A percentile compares a stretch with the other conserved stretches of the same genome.
These are phyloP conservation scores for Parnassius glacialis DNA, from an alignment of 2,888 invertebrate genomes.

Conservation along the genomic window DNA sequence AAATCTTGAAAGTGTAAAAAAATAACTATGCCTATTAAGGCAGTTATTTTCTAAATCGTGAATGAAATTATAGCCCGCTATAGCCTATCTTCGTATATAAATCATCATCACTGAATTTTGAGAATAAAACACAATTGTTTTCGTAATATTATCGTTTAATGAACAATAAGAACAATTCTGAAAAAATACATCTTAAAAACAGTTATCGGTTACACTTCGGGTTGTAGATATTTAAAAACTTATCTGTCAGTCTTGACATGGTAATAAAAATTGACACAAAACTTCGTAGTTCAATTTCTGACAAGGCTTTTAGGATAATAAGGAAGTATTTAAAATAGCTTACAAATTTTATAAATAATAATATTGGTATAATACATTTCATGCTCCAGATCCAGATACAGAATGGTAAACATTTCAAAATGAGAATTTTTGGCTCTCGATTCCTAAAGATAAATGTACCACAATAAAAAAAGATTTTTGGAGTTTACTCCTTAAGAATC, in stretches of 20 bases:
- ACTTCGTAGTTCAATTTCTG: slow-evolving; percentile 20
- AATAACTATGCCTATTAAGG: too few relatives aligned
- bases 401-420: slow-evolving; percentile 4
- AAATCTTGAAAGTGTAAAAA: too few relatives aligned
- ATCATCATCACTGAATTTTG: background rate
- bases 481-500: too few relatives aligned
- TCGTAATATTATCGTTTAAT: slow-evolving; percentile 63
- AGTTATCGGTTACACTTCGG: slow-evolving; percentile 50
- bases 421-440: slow-evolving; percentile 2
- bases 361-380: background rate
- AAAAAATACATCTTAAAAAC: slow-evolving; percentile 58
- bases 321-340: slow-evolving; percentile 17
- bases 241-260: slow-evolving; percentile 62
- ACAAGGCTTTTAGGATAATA: slow-evolving; percentile 5
- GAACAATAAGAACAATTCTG: slow-evolving; percentile 63
- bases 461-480: background rate
- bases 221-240: slow-evolving; percentile 44
- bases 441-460: slow-evolving; percentile 11
- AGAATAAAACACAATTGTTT: slow-evolving; percentile 35
- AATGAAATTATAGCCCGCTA: too few relatives aligned
- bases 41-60: too few relatives aligned
- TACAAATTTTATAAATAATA: slow-evolving; percentile 27
- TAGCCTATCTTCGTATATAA: too few relatives aligned
- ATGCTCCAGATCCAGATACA: background rate
- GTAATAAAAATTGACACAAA: slow-evolving; percentile 58